Base-by-base conservation (phyloP, 2,888 invertebrate species). In the Cepaea hortensis region DNA sequence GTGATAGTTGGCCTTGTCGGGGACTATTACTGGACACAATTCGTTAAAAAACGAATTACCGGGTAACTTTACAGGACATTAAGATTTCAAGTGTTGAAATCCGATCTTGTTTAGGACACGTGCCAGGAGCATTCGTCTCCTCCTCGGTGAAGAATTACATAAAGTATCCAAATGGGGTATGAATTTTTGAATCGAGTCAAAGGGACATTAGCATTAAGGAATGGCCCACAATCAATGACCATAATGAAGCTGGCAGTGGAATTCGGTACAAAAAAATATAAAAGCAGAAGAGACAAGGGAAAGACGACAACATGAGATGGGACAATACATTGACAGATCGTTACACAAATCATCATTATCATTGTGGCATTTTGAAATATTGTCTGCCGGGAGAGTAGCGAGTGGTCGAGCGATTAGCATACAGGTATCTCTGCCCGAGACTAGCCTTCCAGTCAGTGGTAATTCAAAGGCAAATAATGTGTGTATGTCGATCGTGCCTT, bases 11-110 rank as follows among this genome's bases (percentile, higher is more conserved):
- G 82, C 23, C 75, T 76, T 84, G 76, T 84, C 84, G 62, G 15
- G 7, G 15, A 18, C 48, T 65, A 76, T 84, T 84, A 75, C 65
- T 35, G 75, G 73, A 75, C 75, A 75, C 75, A 76, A 76, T 84
- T 61, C 65, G 9, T 55, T 6, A 15, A 62, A 46, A 65, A 50
- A 61, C 9, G 76, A 82, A 73, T 82, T 61, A 82, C 65, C 4
- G 65, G 75, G 46, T 65, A 75, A 75, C 76, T 62, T 62, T 76
- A 65, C 75, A 76, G 7, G 73, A 11, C 35, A 15, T 75, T n/a
- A 18, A 62, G 46, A 46, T 62, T 84, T 84, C 84, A 84, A 84
- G 84, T 76, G 76, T 18, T 76, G 84, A 48, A 84, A 84, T 84
- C 13, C 46, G 84, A 84, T 75, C 75, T 20, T 62, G 20, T 84